Percentiles rank a stretch among this genome's conserved stretches.
Conservation (phyloP, 2,113 vertebrate species). For the Tretioscincus oriximinensis region DNA sequence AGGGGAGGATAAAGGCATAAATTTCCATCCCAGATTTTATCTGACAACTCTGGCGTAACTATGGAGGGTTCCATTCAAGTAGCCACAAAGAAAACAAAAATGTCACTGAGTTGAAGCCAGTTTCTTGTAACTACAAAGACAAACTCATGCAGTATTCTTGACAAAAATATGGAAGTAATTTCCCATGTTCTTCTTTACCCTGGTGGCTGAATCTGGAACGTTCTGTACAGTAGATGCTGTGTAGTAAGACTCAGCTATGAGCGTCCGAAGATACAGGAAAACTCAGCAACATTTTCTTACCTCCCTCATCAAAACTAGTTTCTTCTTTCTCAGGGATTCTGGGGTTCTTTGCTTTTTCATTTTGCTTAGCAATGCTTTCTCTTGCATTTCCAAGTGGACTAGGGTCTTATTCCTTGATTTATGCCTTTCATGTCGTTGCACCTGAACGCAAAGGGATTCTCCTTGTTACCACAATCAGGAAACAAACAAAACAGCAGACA, state of each 20-base stretch:
- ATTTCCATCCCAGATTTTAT: no score
- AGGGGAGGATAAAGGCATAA: no score
- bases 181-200: no score
- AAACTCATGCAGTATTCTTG: no score
- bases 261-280: neutral
- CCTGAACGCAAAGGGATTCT: slow-evolving; percentile 60
- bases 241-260: no score
- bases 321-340: slow-evolving; percentile 74
- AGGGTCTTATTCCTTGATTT: slow-evolving; percentile 85
- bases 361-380: slow-evolving; percentile 74
- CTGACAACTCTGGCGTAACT: no score
- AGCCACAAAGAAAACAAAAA: neutral
- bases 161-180: no score
- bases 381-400: slow-evolving; percentile 86
- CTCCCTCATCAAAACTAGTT: slow-evolving; percentile 84
- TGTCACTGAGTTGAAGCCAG: no score
- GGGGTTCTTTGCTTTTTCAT: slow-evolving; percentile 69
- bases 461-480: neutral
- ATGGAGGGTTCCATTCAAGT: no score
- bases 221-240: neutral
- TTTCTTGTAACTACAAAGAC: no score
- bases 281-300: slow-evolving; percentile 61
- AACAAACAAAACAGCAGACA: neutral
- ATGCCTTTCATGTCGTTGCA: slow-evolving; percentile 85
- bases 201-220: no score